Evolutionary conservation across 35 echinoderm and acorn worm genomes (phyloP).

Genomic region (Ophiothrix spiculata): DNA sequence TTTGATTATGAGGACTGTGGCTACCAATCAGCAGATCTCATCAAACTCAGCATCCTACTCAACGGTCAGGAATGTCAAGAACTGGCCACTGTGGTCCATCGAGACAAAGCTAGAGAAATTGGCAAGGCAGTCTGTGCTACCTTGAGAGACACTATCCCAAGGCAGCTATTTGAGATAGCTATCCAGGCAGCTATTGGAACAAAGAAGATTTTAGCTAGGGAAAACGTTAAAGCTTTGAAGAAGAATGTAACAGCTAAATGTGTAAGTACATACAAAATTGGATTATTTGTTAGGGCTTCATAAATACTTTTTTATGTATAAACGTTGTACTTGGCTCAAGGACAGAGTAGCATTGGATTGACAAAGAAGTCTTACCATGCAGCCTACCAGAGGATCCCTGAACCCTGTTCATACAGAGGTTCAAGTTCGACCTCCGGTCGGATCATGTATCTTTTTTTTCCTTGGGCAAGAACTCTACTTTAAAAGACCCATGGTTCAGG

Average conservation of each 20-base stretch:
- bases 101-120: constrained; percentile 51
- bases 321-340: too few relatives aligned
- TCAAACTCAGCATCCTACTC: constrained; percentile 83
- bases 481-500: too few relatives aligned
- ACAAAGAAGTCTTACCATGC: too few relatives aligned
- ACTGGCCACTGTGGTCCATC: constrained; percentile 73
- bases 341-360: too few relatives aligned
- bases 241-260: constrained; percentile 97
- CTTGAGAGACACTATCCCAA: constrained; percentile 73
- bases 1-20: constrained; percentile 94
- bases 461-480: too few relatives aligned
- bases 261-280: constrained; percentile 37
- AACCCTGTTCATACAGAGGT: too few relatives aligned
- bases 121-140: constrained; percentile 74
- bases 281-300: not conserved
- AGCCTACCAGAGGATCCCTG: too few relatives aligned
- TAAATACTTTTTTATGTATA: not conserved
- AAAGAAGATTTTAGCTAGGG: constrained; percentile 77
- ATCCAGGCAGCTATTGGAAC: constrained; percentile 86
- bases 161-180: constrained; percentile 89
- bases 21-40: constrained; percentile 74
- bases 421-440: too few relatives aligned
- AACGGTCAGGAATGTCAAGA: constrained; percentile 72
- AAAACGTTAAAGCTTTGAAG: constrained; percentile 69
- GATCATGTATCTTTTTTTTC: too few relatives aligned